Conservation (phyloP, 2,113 vertebrate genomes). For the Vanacampus margaritifer region DNA sequence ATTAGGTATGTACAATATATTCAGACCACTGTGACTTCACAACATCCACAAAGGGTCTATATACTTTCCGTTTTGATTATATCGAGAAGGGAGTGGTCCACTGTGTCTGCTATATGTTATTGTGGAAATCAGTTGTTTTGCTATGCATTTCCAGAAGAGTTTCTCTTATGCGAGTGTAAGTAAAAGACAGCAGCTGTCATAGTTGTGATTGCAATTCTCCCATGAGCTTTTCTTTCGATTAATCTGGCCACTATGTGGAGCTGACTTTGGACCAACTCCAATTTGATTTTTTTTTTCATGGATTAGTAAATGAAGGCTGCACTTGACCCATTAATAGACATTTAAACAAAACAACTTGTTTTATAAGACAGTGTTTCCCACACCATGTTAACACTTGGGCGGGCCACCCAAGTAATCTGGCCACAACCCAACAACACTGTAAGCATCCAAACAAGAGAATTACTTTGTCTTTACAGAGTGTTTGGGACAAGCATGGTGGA, state of each 20-base stretch:
- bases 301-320: neutral
- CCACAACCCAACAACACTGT: no score
- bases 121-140: neutral
- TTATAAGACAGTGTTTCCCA: no score
- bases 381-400: no score
- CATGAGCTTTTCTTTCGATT: no score
- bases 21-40: neutral
- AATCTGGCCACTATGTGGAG: no score
- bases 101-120: neutral
- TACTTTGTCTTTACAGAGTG: constrained; percentile 70
- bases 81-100: neutral
- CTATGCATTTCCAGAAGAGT: neutral
- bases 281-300: neutral
- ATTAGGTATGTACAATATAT: constrained; percentile 80
- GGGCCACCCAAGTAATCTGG: no score
- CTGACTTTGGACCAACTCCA: no score
- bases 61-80: neutral
- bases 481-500: constrained; percentile 99
- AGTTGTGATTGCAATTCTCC: no score
- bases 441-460: neutral
- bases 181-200: no score
- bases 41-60: neutral
- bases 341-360: neutral
- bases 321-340: neutral
- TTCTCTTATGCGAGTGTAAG: no score